phyloP scores from a whole-genome alignment of 2,888 invertebrate genomes.

The Magallana nippona region DNA sequence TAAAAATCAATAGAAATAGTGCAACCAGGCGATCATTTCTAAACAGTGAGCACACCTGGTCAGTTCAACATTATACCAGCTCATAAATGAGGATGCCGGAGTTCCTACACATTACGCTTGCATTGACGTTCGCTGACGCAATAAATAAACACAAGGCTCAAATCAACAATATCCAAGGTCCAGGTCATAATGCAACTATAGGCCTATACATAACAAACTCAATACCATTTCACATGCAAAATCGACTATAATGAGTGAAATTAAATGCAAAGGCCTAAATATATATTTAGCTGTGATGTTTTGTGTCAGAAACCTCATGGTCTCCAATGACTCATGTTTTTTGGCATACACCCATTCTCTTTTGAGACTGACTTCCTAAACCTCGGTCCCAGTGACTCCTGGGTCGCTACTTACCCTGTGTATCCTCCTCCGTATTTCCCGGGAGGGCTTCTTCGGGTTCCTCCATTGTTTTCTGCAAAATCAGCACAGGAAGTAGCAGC shows the following conservation, averaged over 20 bases:
- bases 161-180: not conserved
- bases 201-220: no score
- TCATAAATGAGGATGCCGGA: not conserved
- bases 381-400: not conserved
- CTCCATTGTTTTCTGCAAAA: constrained; percentile 21
- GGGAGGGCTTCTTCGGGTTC: not conserved
- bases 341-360: constrained; percentile 28
- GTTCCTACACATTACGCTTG: not conserved
- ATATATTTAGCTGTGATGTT: constrained; percentile 19
- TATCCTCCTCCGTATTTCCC: not conserved
- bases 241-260: not conserved
- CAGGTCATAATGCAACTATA: no score
- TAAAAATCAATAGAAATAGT: not conserved
- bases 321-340: constrained; percentile 26
- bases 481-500: constrained; percentile 1
- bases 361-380: constrained; percentile 21
- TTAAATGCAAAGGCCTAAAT: not conserved
- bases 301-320: constrained; percentile 33
- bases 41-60: not conserved
- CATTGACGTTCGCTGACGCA: not conserved
- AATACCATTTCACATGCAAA: not conserved
- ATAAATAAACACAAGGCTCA: not conserved
- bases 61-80: not conserved
- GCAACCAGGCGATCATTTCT: not conserved
- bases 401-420: not conserved